phyloP scores from a whole-genome alignment of 2,888 invertebrate genomes.

The Limnephilus marmoratus region DNA sequence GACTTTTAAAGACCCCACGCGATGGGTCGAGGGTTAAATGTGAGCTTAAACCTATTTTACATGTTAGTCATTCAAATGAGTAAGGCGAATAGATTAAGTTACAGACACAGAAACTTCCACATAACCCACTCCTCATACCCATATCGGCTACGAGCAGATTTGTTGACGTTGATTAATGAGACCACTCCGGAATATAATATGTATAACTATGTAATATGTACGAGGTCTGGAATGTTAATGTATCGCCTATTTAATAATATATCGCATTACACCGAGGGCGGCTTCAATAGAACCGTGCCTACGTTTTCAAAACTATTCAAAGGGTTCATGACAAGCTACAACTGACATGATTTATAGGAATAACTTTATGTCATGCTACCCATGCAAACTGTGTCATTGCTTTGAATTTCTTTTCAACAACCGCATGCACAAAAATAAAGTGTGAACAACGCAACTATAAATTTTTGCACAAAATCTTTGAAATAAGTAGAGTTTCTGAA shows the following conservation, averaged over 20 bases:
- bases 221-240: neutral
- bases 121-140: neutral
- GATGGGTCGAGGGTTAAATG: too few species aligned
- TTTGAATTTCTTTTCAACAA: too few species aligned
- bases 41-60: too few species aligned
- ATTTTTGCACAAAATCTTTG: too few species aligned
- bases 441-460: too few species aligned
- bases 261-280: neutral
- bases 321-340: neutral
- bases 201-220: neutral
- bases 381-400: neutral
- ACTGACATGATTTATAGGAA: neutral
- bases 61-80: neutral
- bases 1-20: too few species aligned
- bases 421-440: too few species aligned
- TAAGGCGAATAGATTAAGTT: neutral
- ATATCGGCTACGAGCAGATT: neutral
- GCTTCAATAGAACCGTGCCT: neutral
- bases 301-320: neutral
- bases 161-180: constrained; percentile 27
- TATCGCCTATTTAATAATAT: neutral
- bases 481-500: too few species aligned
- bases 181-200: neutral
- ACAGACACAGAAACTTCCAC: neutral
- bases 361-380: neutral